Evolutionary conservation across 2,113 vertebrate species (phyloP).

Genomic region (Ibidorhyncha struthersii): DNA sequence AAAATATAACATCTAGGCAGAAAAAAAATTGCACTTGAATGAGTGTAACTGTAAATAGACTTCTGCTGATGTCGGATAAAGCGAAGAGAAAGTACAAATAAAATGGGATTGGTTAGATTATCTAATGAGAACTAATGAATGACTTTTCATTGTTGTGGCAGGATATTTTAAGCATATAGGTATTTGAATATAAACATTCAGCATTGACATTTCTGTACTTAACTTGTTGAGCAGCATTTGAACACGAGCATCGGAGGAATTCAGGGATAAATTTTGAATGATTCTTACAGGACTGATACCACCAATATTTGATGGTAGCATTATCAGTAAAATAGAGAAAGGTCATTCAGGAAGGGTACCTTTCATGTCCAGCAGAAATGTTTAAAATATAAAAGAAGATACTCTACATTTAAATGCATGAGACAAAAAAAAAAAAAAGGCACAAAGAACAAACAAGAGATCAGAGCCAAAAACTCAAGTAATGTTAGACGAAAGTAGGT

Average conservation of each 20-base stretch:
- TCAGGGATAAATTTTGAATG: not conserved
- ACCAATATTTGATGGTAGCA: not conserved
- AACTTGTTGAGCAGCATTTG: not conserved
- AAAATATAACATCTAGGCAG: not conserved
- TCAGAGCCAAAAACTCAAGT: not conserved
- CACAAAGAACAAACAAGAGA: not conserved
- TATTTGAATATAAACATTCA: not conserved
- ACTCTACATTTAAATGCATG: not conserved
- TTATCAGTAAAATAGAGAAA: not conserved
- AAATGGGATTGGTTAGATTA: not conserved
- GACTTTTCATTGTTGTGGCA: not conserved
- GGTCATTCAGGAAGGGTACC: not conserved
- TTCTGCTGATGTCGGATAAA: not conserved
- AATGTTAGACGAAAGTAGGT: not conserved
- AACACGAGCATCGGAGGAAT: not conserved
- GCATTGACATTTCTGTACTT: not conserved
- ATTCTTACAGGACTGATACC: not conserved
- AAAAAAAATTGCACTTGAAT: not conserved
- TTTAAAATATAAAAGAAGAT: not conserved
- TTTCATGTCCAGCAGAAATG: not conserved
- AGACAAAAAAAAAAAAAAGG: not conserved
- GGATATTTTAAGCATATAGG: not conserved
- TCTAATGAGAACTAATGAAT: not conserved
- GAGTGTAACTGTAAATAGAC: not conserved
- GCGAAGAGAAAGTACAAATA: not conserved